These are phyloP conservation scores for Eueides isabella DNA, from an alignment of 1,140 invertebrate genomes.

Conservation along the genomic window DNA sequence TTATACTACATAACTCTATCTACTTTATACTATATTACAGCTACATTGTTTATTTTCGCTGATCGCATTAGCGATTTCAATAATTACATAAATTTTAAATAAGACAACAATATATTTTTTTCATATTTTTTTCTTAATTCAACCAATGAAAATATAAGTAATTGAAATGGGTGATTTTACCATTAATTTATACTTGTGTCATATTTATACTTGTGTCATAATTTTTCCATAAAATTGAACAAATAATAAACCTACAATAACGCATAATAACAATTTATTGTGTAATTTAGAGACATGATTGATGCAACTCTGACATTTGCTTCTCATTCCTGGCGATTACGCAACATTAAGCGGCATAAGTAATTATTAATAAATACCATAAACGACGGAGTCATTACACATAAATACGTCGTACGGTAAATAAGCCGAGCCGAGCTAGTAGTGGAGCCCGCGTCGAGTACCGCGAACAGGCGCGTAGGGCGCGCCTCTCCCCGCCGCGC, in stretches of 20 bases:
- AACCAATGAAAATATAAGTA: too few relatives aligned
- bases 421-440: background rate
- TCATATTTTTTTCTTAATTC: too few relatives aligned
- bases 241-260: background rate
- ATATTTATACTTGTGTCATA: too few relatives aligned
- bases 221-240: background rate
- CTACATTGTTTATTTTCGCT: too few relatives aligned
- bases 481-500: background rate
- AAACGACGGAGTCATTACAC: background rate
- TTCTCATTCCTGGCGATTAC: background rate
- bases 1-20: too few relatives aligned
- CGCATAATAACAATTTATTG: background rate
- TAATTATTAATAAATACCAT: background rate
- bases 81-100: too few relatives aligned
- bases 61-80: too few relatives aligned
- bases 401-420: background rate
- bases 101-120: too few relatives aligned
- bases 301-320: conserved; percentile 5
- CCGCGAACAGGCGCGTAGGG: background rate
- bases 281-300: conserved; percentile 1
- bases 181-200: too few relatives aligned
- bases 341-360: background rate
- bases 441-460: background rate
- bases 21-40: too few relatives aligned
- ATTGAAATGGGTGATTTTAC: too few relatives aligned